These are phyloP conservation scores for Muscicapa adusta DNA, from an alignment of 2,113 vertebrate species.

Conservation along the genomic window DNA sequence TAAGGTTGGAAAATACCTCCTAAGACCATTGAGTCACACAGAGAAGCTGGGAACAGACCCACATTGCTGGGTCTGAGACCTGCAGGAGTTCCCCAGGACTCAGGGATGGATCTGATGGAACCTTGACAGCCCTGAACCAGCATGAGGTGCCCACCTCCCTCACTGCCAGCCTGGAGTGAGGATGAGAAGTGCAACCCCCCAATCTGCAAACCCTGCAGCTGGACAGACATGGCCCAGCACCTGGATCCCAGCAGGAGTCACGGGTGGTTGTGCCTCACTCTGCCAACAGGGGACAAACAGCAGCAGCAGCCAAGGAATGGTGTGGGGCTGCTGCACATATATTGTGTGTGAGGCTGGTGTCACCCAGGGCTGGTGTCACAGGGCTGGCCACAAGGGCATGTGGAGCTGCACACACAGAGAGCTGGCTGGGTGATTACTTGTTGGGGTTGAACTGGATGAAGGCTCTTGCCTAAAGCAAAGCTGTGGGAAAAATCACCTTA, in stretches of 20 bases:
- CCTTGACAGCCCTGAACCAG: background rate
- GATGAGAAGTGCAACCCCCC: background rate
- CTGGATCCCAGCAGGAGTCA: background rate
- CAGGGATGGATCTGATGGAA: background rate
- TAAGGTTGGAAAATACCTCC: background rate
- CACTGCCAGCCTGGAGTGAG: fast-evolving
- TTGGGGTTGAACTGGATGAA: too few relatives aligned
- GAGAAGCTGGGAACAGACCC: background rate
- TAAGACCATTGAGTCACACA: background rate
- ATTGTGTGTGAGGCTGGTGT: background rate
- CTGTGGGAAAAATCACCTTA: too few relatives aligned
- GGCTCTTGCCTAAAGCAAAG: too few relatives aligned
- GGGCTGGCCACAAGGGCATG: background rate
- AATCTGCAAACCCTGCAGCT: background rate
- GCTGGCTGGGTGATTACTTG: background rate
- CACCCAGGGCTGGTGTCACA: background rate
- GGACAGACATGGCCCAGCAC: background rate
- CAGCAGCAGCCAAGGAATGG: background rate
- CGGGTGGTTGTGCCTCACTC: background rate
- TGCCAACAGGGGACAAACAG: background rate
- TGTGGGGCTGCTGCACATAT: background rate
- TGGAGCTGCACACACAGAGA: fast-evolving
- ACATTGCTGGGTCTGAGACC: background rate
- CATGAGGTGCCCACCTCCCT: background rate
- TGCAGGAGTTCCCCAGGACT: background rate